phyloP scores from a whole-genome alignment of 2,888 invertebrate species.

The Liopterus haemorrhoidalis region DNA sequence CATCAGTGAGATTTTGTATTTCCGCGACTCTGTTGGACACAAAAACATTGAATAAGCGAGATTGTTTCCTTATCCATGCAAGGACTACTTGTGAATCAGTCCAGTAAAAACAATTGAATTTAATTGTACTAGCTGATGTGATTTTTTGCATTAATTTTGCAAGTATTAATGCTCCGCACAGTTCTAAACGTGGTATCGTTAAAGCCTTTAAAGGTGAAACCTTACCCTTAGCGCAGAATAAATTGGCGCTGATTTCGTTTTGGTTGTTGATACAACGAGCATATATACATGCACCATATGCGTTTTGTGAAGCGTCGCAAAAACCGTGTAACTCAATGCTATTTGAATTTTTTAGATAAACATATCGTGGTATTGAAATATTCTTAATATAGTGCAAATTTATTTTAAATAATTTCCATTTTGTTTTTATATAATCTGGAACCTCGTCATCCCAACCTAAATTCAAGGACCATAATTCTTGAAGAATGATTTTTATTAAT shows the following conservation, averaged over 20 bases:
- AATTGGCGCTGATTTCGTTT: constrained; percentile 5
- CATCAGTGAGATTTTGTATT: too few relatives aligned
- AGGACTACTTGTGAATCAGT: constrained; percentile 15
- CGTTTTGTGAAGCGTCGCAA: constrained; percentile 6
- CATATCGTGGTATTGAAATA: constrained; percentile 11
- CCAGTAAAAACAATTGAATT: neutral
- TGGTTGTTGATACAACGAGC: neutral
- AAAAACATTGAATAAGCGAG: constrained; percentile 19
- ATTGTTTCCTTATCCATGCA: constrained; percentile 4
- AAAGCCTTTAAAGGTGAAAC: constrained; percentile 5
- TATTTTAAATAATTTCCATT: neutral
- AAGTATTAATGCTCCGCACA: constrained; percentile 9
- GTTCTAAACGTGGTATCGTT: constrained; percentile 9
- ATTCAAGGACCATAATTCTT: constrained; percentile 8
- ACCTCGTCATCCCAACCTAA: constrained; percentile 5
- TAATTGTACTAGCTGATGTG: neutral
- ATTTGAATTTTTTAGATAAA: neutral
- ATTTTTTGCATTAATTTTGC: constrained; percentile 13
- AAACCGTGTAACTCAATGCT: constrained; percentile 9
- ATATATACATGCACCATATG: constrained; percentile 9
- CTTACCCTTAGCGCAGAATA: constrained; percentile 11
- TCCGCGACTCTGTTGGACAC: constrained; percentile 11
- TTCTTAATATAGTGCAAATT: constrained; percentile 8
- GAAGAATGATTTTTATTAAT: constrained; percentile 1
- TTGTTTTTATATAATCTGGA: neutral